Base-by-base conservation (phyloP, 2,797 vertebrate species). In the Eospalax fontanierii region DNA sequence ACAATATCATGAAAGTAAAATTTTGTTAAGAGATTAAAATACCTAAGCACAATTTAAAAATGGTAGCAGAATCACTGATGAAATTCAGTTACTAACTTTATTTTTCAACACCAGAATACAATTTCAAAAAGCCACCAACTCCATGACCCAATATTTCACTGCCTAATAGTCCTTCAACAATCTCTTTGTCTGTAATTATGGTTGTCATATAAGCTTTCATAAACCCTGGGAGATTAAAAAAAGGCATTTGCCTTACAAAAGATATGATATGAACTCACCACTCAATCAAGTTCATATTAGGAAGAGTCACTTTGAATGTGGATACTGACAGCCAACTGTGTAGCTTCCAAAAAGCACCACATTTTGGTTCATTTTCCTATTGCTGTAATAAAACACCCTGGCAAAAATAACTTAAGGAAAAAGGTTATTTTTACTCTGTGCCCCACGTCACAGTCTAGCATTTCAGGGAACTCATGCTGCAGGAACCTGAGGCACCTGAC, bases 41-140 rank as follows among this genome's bases (percentile, higher is more conserved):
- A 46, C 33, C 38, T 71, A 78, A 85, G 63, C 30, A 68, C 22
- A 91, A 57, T 19, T 87, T 71, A 35, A 18, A 87, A 68, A 61
- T 54, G 15, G 30, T 33, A 90, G 30, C 66, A 26, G 57, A 66
- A 33, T 61, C 30, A 68, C 18, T 57, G 63, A 50, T 78, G 28
- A 38, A 28, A 88, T 28, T 82, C 30, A 30, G 8, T 19, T 38
- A 11, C 54, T 30, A 22, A 59, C 19, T 59, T 82, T 50, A 75
- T 91, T 61, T 94, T 87, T 68, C 26, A 87, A 50, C 19, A 21
- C 59, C 86, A 80, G 16, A 46, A 80, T 81, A 7, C 38, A 87
- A 68, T 75, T 94, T 91, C 38, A 83, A 70, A 50, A 24, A 21
- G 59, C 43, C n/a, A 43, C 75, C 75, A 74, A 57, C 46, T 33